A percentile compares a stretch with the other conserved stretches of the same genome.
phyloP scores from a whole-genome alignment of 1,140 invertebrate species.

The Euglossa dilemma region DNA sequence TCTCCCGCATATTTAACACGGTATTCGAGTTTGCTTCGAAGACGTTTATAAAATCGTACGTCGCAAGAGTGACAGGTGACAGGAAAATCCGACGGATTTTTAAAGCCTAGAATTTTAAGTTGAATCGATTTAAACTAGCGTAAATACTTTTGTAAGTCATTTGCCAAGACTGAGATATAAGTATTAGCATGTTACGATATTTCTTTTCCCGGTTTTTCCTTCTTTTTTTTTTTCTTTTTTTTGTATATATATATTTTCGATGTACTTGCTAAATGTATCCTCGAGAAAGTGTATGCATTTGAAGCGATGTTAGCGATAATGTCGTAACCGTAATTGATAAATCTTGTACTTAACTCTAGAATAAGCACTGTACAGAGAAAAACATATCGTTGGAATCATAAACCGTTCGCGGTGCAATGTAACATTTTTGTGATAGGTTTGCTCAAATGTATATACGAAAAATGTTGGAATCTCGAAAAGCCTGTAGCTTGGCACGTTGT shows the following conservation, averaged over 20 bases:
- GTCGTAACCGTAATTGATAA: not conserved
- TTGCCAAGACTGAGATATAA: conserved; percentile 34
- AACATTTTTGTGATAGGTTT: not conserved
- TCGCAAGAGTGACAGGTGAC: not conserved
- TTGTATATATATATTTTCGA: not conserved
- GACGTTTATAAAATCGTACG: not conserved
- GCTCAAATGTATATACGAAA: not conserved
- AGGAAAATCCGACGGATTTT: not conserved
- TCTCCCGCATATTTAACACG: no score
- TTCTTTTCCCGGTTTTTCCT: not conserved
- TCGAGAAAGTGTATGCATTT: not conserved
- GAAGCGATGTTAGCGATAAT: not conserved
- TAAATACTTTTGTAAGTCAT: conserved; percentile 13
- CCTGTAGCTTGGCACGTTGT: not conserved
- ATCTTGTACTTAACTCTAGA: not conserved
- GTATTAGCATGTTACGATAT: conserved; percentile 14
- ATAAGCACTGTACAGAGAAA: not conserved
- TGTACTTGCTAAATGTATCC: not conserved
- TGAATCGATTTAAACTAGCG: not conserved
- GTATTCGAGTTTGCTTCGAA: no score
- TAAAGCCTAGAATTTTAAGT: not conserved
- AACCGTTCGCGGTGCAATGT: not conserved
- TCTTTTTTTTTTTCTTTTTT: no score
- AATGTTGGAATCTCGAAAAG: not conserved
- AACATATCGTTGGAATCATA: not conserved